These are phyloP conservation scores for Montipora foliosa DNA, from an alignment of 64 coral and sea anemone species.

Conservation along the genomic window DNA sequence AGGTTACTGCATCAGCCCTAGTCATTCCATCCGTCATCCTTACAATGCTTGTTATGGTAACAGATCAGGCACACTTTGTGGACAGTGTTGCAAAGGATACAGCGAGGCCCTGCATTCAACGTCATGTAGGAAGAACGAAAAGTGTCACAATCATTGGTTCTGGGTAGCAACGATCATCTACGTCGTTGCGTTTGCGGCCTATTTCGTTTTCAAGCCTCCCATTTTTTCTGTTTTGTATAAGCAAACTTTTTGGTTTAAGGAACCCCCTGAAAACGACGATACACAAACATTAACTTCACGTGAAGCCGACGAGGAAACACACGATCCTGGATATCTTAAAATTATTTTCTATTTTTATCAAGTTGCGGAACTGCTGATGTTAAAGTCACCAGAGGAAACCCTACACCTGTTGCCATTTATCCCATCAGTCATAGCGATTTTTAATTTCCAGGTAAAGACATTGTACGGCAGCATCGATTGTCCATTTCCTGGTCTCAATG, in stretches of 20 bases:
- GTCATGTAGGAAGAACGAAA: conserved; percentile 48
- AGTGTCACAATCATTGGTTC: conserved; percentile 80
- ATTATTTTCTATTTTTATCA: conserved; percentile 92
- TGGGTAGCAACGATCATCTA: conserved; percentile 59
- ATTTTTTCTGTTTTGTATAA: conserved; percentile 23
- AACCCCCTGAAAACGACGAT: not conserved
- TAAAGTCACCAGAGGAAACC: conserved; percentile 7
- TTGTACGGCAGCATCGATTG: conserved; percentile 56
- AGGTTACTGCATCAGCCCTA: conserved; percentile 46
- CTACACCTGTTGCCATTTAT: conserved; percentile 55
- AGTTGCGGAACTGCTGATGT: conserved; percentile 59
- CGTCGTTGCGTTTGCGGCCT: conserved; percentile 47
- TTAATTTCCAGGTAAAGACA: conserved; percentile 78
- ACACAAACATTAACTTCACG: not conserved
- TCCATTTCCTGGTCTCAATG: conserved; percentile 78
- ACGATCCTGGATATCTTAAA: conserved; percentile 73
- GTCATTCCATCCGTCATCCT: not conserved
- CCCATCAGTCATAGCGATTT: conserved; percentile 70
- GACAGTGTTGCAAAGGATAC: conserved; percentile 55
- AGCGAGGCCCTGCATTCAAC: conserved; percentile 76
- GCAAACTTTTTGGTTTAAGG: conserved; percentile 60
- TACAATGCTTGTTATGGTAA: conserved; percentile 69
- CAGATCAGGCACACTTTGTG: conserved; percentile 68
- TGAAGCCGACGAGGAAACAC: not conserved
- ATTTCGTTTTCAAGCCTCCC: conserved; percentile 69